Percentiles rank a stretch among this genome's conserved stretches.
Evolutionary conservation across 2,888 invertebrate species (phyloP).

Genomic region (Vanessa cardui): DNA sequence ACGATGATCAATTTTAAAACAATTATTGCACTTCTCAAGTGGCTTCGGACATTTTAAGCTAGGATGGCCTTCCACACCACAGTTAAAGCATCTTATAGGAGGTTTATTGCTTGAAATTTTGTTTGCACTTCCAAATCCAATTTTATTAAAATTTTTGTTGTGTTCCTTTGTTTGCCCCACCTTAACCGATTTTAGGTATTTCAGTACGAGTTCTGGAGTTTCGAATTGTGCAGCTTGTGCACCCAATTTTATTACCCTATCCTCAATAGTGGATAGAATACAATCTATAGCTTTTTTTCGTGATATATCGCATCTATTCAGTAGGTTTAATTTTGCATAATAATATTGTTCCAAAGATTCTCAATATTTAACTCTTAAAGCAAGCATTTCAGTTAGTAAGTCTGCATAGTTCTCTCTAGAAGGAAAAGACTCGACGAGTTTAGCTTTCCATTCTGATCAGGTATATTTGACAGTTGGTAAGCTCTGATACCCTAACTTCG

Average conservation of each 20-base stretch:
- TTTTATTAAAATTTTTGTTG: not conserved
- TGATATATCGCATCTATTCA: constrained; percentile 35
- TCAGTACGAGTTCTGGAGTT: constrained; percentile 29
- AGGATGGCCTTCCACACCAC: constrained; percentile 10
- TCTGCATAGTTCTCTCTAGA: constrained; percentile 37
- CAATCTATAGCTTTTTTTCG: constrained; percentile 36
- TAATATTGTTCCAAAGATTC: constrained; percentile 39
- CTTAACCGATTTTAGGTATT: constrained; percentile 34
- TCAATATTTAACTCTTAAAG: constrained; percentile 28
- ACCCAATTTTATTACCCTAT: constrained; percentile 32
- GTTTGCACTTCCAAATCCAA: not conserved
- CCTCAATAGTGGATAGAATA: constrained; percentile 26
- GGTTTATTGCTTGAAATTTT: not conserved
- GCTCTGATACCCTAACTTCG: constrained; percentile 39
- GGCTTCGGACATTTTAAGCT: constrained; percentile 18
- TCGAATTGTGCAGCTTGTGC: constrained; percentile 34
- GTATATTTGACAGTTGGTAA: constrained; percentile 30
- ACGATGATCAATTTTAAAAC: constrained; percentile 6
- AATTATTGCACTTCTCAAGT: constrained; percentile 10
- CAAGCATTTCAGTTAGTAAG: constrained; percentile 37
- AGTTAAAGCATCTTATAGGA: constrained; percentile 11
- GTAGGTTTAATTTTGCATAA: constrained; percentile 30
- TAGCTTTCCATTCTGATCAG: constrained; percentile 37
- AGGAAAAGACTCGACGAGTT: constrained; percentile 36
- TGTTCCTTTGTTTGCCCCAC: not conserved